Evolutionary conservation across 1,140 invertebrate genomes (phyloP).

Genomic region (Zelostemma sp.): DNA sequence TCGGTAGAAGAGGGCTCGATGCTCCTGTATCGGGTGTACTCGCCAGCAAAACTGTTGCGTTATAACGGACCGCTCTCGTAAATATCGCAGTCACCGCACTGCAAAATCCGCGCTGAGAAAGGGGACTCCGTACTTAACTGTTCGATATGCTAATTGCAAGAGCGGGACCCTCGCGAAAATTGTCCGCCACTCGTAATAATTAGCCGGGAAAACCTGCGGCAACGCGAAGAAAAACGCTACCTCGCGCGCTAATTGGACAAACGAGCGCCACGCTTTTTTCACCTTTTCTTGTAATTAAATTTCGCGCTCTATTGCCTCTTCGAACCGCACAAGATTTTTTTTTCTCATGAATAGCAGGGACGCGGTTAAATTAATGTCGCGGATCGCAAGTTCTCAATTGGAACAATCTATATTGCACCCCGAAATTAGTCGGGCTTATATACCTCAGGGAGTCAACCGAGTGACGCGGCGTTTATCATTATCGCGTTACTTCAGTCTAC

Average conservation of each 20-base stretch:
- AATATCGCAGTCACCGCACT: constrained; percentile 17
- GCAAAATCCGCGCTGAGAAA: constrained; percentile 32
- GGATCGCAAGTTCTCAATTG: background rate
- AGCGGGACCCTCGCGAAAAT: constrained; percentile 35
- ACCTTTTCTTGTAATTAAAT: background rate
- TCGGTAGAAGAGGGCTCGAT: constrained; percentile 44
- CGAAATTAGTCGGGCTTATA: constrained; percentile 21
- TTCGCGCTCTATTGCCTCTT: too few relatives aligned
- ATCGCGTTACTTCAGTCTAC: constrained; percentile 4
- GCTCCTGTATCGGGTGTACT: constrained; percentile 12
- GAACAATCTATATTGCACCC: constrained; percentile 26
- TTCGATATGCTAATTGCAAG: constrained; percentile 58
- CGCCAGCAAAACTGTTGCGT: constrained; percentile 33
- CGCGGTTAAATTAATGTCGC: background rate
- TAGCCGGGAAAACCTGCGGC: constrained; percentile 1
- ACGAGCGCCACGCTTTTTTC: constrained; percentile 38
- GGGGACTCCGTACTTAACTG: constrained; percentile 54
- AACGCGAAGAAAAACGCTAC: constrained; percentile 10
- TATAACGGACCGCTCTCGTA: constrained; percentile 30
- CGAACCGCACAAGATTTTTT: too few relatives aligned
- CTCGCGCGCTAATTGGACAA: constrained; percentile 46
- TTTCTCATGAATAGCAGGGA: too few relatives aligned
- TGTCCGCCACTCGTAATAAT: background rate
- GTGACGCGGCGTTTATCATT: constrained; percentile 30
- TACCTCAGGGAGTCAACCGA: background rate